Evolutionary conservation across 2,113 vertebrate species (phyloP), one percentile per base, ranked within the genome.

Genomic region (Morphnarchus princeps): DNA sequence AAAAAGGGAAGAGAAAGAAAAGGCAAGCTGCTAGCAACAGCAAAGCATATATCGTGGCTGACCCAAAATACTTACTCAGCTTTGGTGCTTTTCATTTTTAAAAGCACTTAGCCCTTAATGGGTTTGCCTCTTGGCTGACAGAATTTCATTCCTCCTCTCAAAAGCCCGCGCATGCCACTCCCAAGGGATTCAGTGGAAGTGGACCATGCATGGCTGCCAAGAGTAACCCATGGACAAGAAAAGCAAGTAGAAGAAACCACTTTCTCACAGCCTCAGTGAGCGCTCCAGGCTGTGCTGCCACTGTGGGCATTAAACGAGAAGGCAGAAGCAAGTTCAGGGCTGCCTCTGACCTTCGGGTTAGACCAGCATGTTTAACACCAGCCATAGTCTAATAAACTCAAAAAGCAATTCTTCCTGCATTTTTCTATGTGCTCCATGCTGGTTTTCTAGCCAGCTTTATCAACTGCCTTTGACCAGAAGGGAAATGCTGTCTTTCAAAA

Each of bases 1-100:
- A 87, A 91, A 96, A 93, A 54, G 29, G 87, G 70, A 95, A 95
- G 36, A 36, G 31, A 76, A 82, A 87, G 87, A 93, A 91, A 83
- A 50, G 34, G 15, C 73, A 89, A 82, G 62, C 62, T 93, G 78
- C 57, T 82, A 91, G 43, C 1, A 8, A 79, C 21, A 82, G 66
- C 32, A 45, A 49, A 80, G 43, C 22, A 8, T 38, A 6, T 50
- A 34, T 52, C 3, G 0, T 57, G 43, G 78, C 42, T 80, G 34
- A 91, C 85, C 34, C 38, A 88, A 88, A 95, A 71, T 34, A 82
- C 91, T 93, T 93, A 67, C 69, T 94, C 42, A 82, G 74, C 58
- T 89, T 82, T 82, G 61, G 52, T 59, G 24, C 49, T 89, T 89
- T 90, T 83, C 45, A 52, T 63, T 84, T 94, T 82, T 58, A 82